Conservation (phyloP, 2,888 invertebrate species). For the Tetramorium bicarinatum region DNA sequence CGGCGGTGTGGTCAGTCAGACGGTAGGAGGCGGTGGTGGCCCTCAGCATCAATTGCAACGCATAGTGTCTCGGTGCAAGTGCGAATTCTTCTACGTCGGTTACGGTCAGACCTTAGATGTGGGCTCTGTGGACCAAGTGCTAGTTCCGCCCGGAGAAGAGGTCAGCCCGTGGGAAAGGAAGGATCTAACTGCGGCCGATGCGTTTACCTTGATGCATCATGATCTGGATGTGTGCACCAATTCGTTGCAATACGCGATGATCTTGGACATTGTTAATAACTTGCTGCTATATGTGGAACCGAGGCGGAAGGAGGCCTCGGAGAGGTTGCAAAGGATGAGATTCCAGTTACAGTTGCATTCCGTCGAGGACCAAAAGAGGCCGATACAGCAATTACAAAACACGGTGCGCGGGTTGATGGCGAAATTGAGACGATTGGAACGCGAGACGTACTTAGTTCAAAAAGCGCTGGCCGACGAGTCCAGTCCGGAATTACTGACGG, state of each 20-base stretch:
- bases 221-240: conserved; percentile 99
- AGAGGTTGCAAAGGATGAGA: conserved; percentile 95
- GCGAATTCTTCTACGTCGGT: conserved; percentile 98
- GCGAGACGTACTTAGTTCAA: conserved; percentile 95
- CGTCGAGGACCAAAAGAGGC: conserved; percentile 96
- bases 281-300: conserved; percentile 98
- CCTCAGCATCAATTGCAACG: conserved; percentile 93
- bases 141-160: conserved; percentile 91
- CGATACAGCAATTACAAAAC: conserved; percentile 96
- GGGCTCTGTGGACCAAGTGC: conserved; percentile 89
- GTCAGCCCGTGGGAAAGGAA: conserved; percentile 93
- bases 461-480: conserved; percentile 92
- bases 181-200: conserved; percentile 95
- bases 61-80: conserved; percentile 98
- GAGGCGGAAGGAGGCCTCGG: conserved; percentile 95
- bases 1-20: conserved; percentile 97
- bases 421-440: conserved; percentile 94
- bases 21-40: conserved; percentile 93
- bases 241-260: conserved; percentile 97
- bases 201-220: conserved; percentile 99
- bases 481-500: conserved; percentile 89
- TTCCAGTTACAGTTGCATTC: conserved; percentile 97
- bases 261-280: conserved; percentile 99
- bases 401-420: conserved; percentile 91
- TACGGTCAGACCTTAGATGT: conserved; percentile 93